These are phyloP conservation scores for Ifrita kowaldi DNA, from an alignment of 2,113 vertebrate genomes.

Conservation along the genomic window DNA sequence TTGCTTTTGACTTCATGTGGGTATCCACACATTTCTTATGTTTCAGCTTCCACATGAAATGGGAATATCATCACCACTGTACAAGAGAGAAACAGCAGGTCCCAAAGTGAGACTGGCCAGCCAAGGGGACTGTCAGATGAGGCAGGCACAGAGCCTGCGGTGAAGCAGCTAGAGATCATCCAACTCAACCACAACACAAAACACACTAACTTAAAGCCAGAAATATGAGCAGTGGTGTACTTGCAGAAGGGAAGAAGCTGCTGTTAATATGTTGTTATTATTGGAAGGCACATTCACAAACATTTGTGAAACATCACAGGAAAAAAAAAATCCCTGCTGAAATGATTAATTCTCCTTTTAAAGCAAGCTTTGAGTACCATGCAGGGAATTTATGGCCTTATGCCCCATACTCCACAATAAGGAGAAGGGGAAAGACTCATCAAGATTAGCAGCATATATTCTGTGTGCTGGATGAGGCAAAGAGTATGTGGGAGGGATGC, in stretches of 20 bases:
- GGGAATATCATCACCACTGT: fast-evolving
- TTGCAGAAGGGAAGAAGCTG: background rate
- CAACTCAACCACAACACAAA: background rate
- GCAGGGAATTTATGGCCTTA: background rate
- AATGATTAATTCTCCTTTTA: constrained; percentile 20
- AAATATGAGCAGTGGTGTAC: background rate
- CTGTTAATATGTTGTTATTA: background rate
- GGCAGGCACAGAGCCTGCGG: background rate
- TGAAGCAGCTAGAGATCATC: background rate
- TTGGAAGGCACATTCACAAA: constrained; percentile 14
- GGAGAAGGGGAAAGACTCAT: background rate
- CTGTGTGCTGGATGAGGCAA: background rate
- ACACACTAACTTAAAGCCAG: background rate
- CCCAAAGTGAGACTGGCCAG: background rate
- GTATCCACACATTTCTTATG: background rate
- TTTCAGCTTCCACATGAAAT: background rate
- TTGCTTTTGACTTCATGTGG: background rate
- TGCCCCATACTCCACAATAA: background rate
- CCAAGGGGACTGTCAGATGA: background rate
- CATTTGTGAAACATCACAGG: background rate
- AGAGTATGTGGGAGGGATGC: constrained; percentile 5
- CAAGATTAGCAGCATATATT: background rate
- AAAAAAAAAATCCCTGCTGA: background rate
- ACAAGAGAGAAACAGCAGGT: fast-evolving
- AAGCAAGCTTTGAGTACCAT: background rate